Evolutionary conservation across 1,140 invertebrate genomes (phyloP), one percentile per base, ranked within the genome.

Genomic region (Eumaeus atala): DNA sequence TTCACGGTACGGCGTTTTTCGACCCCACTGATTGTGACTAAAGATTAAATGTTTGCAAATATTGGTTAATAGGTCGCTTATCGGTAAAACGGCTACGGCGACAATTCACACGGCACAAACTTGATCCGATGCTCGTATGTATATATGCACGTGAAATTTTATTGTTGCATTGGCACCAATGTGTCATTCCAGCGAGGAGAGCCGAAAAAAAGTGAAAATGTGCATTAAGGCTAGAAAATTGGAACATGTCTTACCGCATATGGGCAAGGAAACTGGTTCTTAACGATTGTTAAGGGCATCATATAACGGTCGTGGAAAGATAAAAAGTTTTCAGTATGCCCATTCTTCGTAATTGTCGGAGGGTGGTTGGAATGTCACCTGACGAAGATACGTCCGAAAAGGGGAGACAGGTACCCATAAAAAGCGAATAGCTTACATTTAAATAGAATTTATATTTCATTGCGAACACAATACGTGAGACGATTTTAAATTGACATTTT

Each of bases 1-100:
- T 61, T 66, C 56, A 18, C 57, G 54, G 49, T 48, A 51, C 38
- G 59, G 51, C 56, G 37, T 33, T 53, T 66, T 59, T 62, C 18
- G 40, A 40, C 34, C 62, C 65, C 65, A 67, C 76, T 72, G 70
- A 62, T 71, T 62, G 65, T 56, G 58, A 62, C 55, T 61, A 61
- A 69, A 67, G 56, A 74, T 68, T 71, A 68, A 73, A 72, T 73
- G 64, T 71, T 70, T 70, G 64, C 67, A 76, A 76, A 79, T 79
- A 79, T 79, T 77, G 78, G 76, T 76, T 76, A 79, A 70, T 69
- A 74, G 79, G 76, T 81, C 76, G 69, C 57, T 56, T 78, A 83
- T 70, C 77, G 76, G 77, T 80, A 80, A 83, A 80, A 47, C 54
- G 63, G 62, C 54, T 33, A n/a, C 61, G 64, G 52, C 59, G 69